Conservation (phyloP, 2,888 invertebrate genomes). For the Saturnia japonica region DNA sequence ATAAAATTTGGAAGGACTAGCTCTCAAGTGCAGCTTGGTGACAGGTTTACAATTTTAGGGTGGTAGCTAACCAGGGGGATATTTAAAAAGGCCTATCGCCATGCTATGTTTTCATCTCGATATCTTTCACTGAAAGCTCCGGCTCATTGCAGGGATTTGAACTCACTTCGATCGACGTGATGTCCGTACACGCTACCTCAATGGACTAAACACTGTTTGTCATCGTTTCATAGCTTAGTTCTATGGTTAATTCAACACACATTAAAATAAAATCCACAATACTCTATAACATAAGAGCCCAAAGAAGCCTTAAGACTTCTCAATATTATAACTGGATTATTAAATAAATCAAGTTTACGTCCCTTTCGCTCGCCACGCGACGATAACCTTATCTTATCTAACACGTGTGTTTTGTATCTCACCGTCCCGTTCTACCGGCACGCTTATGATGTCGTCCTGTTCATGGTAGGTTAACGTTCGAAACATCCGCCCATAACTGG, state of each 20-base stretch:
- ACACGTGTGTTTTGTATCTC: background rate
- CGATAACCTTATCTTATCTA: background rate
- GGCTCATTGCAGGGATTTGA: too few species aligned
- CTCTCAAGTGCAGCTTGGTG: too few species aligned
- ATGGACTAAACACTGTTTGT: too few species aligned
- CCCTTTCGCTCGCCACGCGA: background rate
- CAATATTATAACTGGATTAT: constrained; percentile 10
- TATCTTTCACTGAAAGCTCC: too few species aligned
- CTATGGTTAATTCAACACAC: background rate
- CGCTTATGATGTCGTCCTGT: constrained; percentile 1
- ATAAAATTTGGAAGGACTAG: too few species aligned
- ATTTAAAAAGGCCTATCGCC: too few species aligned
- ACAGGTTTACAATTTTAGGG: too few species aligned
- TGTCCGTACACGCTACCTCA: too few species aligned
- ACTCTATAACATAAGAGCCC: background rate
- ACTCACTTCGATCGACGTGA: too few species aligned
- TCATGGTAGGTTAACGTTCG: background rate
- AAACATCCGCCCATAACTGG: constrained; percentile 9
- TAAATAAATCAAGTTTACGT: constrained; percentile 3
- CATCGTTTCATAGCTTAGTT: too few species aligned
- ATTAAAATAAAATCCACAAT: background rate
- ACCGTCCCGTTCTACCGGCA: background rate
- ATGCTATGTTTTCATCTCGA: too few species aligned
- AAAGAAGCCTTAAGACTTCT: background rate
- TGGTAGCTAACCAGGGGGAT: too few species aligned